Evolutionary conservation across 1,140 invertebrate species (phyloP).

Genomic region (Tetraneura akinire): DNA sequence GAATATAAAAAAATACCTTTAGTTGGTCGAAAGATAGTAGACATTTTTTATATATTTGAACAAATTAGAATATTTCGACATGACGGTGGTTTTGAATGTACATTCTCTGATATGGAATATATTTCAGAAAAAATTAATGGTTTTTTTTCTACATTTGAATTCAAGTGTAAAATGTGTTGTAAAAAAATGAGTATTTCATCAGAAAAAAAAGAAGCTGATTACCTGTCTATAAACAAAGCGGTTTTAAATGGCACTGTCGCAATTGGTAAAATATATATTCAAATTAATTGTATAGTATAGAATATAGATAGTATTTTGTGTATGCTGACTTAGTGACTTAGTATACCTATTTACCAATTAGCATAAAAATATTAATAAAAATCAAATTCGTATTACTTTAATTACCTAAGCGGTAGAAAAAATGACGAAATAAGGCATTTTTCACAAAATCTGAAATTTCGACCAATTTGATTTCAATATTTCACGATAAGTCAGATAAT

Average conservation of each 20-base stretch:
- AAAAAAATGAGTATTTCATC: background rate
- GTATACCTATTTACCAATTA: too few species aligned
- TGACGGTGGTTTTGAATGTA: background rate
- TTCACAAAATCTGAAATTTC: too few species aligned
- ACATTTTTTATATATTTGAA: conserved; percentile 9
- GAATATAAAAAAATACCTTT: background rate
- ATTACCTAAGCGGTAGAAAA: too few species aligned
- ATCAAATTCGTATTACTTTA: too few species aligned
- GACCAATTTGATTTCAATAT: too few species aligned
- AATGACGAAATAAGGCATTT: too few species aligned
- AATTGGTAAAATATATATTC: conserved; percentile 18
- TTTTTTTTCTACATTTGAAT: conserved; percentile 11
- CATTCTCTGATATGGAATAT: background rate
- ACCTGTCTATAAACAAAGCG: conserved; percentile 16
- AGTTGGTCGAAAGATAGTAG: conserved; percentile 10
- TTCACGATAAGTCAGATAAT: too few species aligned
- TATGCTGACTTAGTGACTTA: too few species aligned
- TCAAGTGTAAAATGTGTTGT: conserved; percentile 10
- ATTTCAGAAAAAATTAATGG: background rate
- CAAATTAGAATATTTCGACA: conserved; percentile 8
- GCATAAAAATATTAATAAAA: too few species aligned
- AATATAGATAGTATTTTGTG: too few species aligned
- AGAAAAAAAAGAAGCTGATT: background rate
- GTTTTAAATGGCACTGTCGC: background rate
- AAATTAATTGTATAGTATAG: too few species aligned